Evolutionary conservation across 1,140 invertebrate species (phyloP), one percentile per base, ranked within the genome.

Genomic region (Euwallacea similis): DNA sequence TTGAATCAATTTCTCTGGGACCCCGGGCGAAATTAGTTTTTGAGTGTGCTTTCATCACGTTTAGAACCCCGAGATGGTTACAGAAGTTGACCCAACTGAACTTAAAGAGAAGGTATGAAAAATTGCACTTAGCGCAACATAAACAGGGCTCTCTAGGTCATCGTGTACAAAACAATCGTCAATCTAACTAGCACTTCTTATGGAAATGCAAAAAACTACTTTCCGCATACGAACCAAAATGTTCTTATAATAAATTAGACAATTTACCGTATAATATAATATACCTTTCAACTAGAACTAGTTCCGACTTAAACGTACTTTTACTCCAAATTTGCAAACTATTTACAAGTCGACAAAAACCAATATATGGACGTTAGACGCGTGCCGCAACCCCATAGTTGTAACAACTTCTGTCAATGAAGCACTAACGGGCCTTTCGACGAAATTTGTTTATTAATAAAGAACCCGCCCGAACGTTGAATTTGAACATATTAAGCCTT

Each of bases 131-230:
- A 58, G 42, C 56, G 56, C 68, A 75, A 69, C n/a, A 46, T 42
- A 67, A 73, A 16, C 21, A 33, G 21, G 21, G 46, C 13, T 50
- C 9, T 13, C 9, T 50, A 10, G 46, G 13, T 50, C 13, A 50
- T 50, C 13, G 13, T 11, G 9, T 50, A 50, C 13, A 50, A 50
- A 50, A 11, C 46, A 50, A 13, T 50, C 13, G 9, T 64, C 65
- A 73, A 58, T 66, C 50, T 69, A 75, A 73, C 62, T 67, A 72
- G 50, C 9, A 50, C 46, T 10, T 13, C 66, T 43, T 63, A 74
- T 76, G 74, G 76, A 77, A 77, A 77, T 77, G 76, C 76, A 77
- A 76, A 76, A 65, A 74, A 74, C 73, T 74, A 43, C 54, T 16
- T 61, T 44, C 10, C 59, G 11, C 46, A 50, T 50, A 50, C 16